Conservation (phyloP, 2,888 invertebrate genomes). For the Napeogenes inachia region DNA sequence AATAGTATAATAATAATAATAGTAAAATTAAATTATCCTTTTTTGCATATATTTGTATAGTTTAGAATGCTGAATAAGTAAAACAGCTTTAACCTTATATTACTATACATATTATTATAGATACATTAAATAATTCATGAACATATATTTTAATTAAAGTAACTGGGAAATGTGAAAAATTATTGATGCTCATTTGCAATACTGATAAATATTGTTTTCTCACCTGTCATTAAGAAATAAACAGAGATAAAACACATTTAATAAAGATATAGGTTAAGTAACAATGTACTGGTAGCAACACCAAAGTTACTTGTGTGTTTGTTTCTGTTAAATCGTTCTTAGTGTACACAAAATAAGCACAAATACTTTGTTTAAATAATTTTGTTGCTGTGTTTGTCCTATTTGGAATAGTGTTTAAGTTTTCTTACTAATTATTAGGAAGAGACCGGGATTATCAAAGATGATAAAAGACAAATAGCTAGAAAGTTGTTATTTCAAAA, state of each 20-base stretch:
- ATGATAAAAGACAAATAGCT: slow-evolving; percentile 9
- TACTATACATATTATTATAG: too few relatives aligned
- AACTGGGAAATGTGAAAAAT: too few relatives aligned
- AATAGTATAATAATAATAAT: too few relatives aligned
- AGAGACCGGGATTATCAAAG: slow-evolving; percentile 34
- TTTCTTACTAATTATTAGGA: slow-evolving; percentile 55
- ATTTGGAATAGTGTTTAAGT: slow-evolving; percentile 49
- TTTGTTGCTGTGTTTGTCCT: slow-evolving; percentile 43
- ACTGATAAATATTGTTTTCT: background rate
- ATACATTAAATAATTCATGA: too few relatives aligned
- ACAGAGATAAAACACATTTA: slow-evolving; percentile 13
- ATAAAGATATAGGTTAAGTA: slow-evolving; percentile 24
- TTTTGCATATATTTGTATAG: too few relatives aligned
- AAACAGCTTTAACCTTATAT: too few relatives aligned
- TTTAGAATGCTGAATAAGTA: too few relatives aligned
- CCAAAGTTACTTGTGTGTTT: slow-evolving; percentile 1
- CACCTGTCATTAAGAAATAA: slow-evolving; percentile 15
- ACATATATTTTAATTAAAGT: too few relatives aligned
- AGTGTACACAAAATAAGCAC: slow-evolving; percentile 28
- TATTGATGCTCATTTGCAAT: too few relatives aligned
- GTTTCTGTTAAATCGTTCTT: slow-evolving; percentile 26
- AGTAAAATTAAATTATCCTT: too few relatives aligned
- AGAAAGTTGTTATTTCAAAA: slow-evolving; percentile 1
- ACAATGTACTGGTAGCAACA: slow-evolving; percentile 6
- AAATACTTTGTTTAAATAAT: slow-evolving; percentile 23